Percentiles rank a stretch among this genome's conserved stretches.
Evolutionary conservation across 2,797 vertebrate genomes (phyloP).

Genomic region (Phaenicophaeus curvirostris): DNA sequence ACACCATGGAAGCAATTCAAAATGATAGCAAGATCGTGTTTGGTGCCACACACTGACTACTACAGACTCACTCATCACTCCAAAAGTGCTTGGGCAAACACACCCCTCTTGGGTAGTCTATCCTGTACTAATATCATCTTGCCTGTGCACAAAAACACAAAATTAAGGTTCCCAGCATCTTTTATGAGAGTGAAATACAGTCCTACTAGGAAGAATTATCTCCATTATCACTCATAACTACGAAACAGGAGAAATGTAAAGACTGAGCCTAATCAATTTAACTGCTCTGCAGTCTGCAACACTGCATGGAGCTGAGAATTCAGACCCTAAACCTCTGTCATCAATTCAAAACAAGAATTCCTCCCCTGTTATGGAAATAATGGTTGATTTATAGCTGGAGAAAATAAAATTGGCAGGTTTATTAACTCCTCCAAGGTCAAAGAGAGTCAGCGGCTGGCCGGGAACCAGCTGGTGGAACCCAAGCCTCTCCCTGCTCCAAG

Average conservation of each 20-base stretch:
- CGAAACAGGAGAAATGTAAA: not conserved
- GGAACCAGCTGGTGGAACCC: not conserved
- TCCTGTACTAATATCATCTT: not conserved
- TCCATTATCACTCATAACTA: not conserved
- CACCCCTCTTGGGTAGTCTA: not conserved
- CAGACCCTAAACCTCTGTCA: not conserved
- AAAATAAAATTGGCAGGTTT: conserved; percentile 1
- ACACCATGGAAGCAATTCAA: not conserved
- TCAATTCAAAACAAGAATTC: not conserved
- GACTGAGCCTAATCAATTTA: not conserved
- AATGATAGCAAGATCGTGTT: not conserved
- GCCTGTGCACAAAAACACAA: not conserved
- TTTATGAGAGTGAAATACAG: not conserved
- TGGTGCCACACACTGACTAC: not conserved
- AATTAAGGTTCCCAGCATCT: not conserved
- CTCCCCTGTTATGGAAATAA: conserved; percentile 1
- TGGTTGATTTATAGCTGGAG: not conserved
- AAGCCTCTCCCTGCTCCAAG: rapidly evolving
- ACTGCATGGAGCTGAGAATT: not conserved
- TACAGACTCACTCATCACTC: not conserved
- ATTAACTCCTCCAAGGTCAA: not conserved
- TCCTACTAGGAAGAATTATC: not conserved
- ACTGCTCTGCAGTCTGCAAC: not conserved
- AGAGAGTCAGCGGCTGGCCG: not conserved
- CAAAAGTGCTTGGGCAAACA: not conserved